Evolutionary conservation across 2,113 vertebrate species (phyloP).

Genomic region (Gnathonemus longibarbis): DNA sequence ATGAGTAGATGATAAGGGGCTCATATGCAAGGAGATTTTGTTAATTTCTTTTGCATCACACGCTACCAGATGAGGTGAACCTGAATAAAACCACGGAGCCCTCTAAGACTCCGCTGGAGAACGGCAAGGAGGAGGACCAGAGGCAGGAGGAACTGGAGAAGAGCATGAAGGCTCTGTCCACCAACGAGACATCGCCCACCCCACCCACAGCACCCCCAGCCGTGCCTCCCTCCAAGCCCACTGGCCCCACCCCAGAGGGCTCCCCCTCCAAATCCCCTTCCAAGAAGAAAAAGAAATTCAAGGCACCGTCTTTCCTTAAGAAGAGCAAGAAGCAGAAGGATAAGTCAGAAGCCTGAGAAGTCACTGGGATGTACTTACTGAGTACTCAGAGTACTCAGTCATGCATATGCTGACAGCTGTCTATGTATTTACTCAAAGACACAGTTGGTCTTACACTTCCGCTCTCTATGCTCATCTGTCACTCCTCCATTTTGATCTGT

Average conservation of each 20-base stretch:
- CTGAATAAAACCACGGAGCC: slow-evolving; percentile 50
- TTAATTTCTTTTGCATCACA: background rate
- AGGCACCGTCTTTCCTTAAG: slow-evolving; percentile 92
- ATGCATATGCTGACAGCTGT: slow-evolving; percentile 5
- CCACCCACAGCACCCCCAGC: slow-evolving; percentile 61
- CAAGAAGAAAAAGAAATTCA: slow-evolving; percentile 99
- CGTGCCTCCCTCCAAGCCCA: slow-evolving; percentile 55
- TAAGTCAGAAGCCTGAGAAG: slow-evolving; percentile 78
- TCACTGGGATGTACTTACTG: background rate
- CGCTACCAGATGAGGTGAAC: slow-evolving; percentile 29
- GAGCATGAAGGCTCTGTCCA: slow-evolving; percentile 68
- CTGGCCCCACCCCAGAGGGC: slow-evolving; percentile 76
- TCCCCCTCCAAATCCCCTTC: slow-evolving; percentile 94
- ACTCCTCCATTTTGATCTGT: slow-evolving; percentile 7
- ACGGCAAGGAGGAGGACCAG: slow-evolving; percentile 74
- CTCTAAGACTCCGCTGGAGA: slow-evolving; percentile 56
- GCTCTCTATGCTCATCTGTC: background rate
- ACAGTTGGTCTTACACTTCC: slow-evolving; percentile 10
- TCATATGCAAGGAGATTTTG: slow-evolving; percentile 25
- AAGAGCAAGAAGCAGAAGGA: slow-evolving; percentile 95
- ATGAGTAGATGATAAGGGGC: slow-evolving; percentile 20
- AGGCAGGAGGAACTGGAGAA: slow-evolving; percentile 66
- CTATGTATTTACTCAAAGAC: slow-evolving; percentile 14
- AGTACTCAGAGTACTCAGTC: background rate
- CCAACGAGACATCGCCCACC: slow-evolving; percentile 54